Evolutionary conservation across 2,888 invertebrate species (phyloP).

Genomic region (Acrocyrtus sp.): DNA sequence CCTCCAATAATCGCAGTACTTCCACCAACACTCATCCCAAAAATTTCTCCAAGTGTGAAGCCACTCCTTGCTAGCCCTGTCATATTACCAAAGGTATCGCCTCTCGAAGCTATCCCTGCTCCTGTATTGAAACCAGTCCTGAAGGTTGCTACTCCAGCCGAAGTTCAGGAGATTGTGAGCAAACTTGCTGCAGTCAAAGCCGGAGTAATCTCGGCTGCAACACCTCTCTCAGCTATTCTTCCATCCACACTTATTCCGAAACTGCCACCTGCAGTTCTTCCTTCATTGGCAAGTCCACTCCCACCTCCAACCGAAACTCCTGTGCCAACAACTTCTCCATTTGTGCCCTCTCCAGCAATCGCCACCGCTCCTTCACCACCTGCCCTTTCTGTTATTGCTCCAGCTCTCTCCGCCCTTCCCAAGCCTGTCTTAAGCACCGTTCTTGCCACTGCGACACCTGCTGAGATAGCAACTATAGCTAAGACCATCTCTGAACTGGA

Average conservation of each 20-base stretch:
- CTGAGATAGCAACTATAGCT: not conserved
- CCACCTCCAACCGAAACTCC: not conserved
- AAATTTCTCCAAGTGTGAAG: not conserved
- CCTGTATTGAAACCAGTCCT: not conserved
- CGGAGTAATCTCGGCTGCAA: not conserved
- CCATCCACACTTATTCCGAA: constrained; percentile 2
- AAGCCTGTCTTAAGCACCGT: not conserved
- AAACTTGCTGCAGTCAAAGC: not conserved
- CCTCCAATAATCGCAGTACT: too few relatives aligned
- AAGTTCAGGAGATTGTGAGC: too few relatives aligned
- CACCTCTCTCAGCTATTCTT: too few relatives aligned
- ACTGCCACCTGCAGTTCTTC: constrained; percentile 5
- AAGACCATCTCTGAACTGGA: too few relatives aligned
- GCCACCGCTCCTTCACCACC: not conserved
- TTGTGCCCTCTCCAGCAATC: not conserved
- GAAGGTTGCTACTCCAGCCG: not conserved
- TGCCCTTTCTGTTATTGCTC: not conserved
- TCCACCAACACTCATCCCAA: too few relatives aligned
- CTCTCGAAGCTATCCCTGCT: not conserved
- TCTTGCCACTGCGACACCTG: not conserved
- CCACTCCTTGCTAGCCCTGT: not conserved
- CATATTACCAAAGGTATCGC: too few relatives aligned
- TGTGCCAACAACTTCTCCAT: not conserved
- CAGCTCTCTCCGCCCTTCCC: not conserved
- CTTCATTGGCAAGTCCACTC: not conserved